Evolutionary conservation across 2,888 invertebrate species (phyloP).

Genomic region (Plebejus melissa): DNA sequence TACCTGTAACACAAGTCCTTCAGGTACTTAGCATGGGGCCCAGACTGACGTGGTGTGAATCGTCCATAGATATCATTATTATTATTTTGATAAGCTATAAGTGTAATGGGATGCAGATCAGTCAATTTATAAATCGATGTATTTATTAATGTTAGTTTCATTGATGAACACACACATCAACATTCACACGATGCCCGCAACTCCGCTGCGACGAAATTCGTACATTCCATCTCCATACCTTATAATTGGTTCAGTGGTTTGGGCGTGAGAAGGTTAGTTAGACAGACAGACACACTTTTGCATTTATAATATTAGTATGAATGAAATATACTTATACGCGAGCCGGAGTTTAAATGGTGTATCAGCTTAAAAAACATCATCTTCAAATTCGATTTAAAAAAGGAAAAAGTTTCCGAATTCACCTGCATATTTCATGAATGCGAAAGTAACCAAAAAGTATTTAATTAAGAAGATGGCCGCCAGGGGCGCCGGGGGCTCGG

Average conservation of each 20-base stretch:
- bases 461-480: slow-evolving; percentile 10
- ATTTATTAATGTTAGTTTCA: background rate
- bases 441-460: slow-evolving; percentile 21
- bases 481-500: background rate
- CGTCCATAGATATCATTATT: too few relatives aligned
- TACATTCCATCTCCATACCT: too few relatives aligned
- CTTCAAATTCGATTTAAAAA: background rate
- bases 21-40: too few relatives aligned
- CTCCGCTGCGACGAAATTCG: too few relatives aligned
- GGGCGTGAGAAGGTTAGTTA: too few relatives aligned
- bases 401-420: slow-evolving; percentile 12
- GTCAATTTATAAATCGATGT: background rate
- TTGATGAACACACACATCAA: too few relatives aligned
- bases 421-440: slow-evolving; percentile 14
- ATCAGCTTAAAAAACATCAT: background rate
- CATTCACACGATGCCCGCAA: too few relatives aligned
- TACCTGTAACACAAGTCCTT: too few relatives aligned
- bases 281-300: too few relatives aligned
- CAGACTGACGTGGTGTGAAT: too few relatives aligned
- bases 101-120: background rate
- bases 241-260: too few relatives aligned
- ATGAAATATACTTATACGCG: background rate
- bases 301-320: too few relatives aligned
- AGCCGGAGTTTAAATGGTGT: background rate
- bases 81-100: background rate